Percentiles rank a stretch among this genome's conserved stretches.
These are phyloP conservation scores for Ambastaia sidthimunki DNA, from an alignment of 2,797 vertebrate genomes.

Conservation along the genomic window DNA sequence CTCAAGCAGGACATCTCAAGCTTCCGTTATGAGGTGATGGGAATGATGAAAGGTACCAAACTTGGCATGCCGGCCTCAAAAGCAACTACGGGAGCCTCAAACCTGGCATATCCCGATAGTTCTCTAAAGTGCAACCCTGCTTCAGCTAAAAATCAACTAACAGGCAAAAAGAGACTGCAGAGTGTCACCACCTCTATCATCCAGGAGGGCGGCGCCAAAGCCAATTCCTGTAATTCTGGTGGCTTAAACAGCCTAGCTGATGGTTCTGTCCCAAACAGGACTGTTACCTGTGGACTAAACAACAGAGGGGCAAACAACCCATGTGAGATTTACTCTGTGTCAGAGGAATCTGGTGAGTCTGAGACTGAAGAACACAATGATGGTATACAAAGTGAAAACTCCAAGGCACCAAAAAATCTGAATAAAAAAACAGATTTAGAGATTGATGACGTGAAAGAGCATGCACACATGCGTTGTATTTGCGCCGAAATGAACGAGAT, in stretches of 20 bases:
- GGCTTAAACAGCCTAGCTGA: slow-evolving; percentile 82
- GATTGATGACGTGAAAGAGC: slow-evolving; percentile 36
- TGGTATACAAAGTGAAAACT: slow-evolving; percentile 21
- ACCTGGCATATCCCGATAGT: slow-evolving; percentile 80
- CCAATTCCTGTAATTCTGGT: slow-evolving; percentile 77
- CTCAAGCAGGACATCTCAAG: slow-evolving; percentile 99
- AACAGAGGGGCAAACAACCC: slow-evolving; percentile 48
- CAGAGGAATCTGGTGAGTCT: slow-evolving; percentile 85
- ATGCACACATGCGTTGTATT: slow-evolving; percentile 22
- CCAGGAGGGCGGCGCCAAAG: slow-evolving; percentile 68
- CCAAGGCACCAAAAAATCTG: slow-evolving; percentile 6
- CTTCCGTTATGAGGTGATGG: slow-evolving; percentile 97
- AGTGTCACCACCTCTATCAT: slow-evolving; percentile 87
- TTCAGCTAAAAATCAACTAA: slow-evolving; percentile 74
- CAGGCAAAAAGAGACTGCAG: slow-evolving; percentile 87
- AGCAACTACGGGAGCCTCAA: slow-evolving; percentile 65
- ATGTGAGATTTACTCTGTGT: slow-evolving; percentile 87
- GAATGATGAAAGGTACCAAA: slow-evolving; percentile 90
- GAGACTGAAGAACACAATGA: slow-evolving; percentile 37
- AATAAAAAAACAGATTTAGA: slow-evolving; percentile 48
- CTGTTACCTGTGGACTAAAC: slow-evolving; percentile 30
- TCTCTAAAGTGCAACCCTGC: slow-evolving; percentile 74
- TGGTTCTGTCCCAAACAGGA: slow-evolving; percentile 73
- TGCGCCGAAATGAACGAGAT: slow-evolving; percentile 23
- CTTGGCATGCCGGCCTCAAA: slow-evolving; percentile 74